Percentiles rank a stretch among this genome's conserved stretches.
Evolutionary conservation across 1,140 invertebrate genomes (phyloP).

Genomic region (Orius insidiosus): DNA sequence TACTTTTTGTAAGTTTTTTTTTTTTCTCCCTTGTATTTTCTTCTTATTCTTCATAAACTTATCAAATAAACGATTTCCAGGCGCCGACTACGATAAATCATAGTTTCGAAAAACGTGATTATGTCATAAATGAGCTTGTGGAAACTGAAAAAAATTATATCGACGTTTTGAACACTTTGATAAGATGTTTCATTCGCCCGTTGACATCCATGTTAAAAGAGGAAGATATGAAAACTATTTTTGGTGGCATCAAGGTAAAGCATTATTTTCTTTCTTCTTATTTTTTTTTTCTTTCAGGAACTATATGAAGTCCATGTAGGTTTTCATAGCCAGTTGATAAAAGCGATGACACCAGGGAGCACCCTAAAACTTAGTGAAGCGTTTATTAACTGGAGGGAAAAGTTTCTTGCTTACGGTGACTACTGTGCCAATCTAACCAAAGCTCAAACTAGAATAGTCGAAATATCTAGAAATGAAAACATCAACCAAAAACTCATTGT

Average conservation of each 20-base stretch:
- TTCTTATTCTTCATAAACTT: background rate
- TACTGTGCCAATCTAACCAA: conserved; percentile 84
- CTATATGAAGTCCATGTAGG: conserved; percentile 70
- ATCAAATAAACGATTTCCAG: conserved; percentile 23
- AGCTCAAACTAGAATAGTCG: conserved; percentile 60
- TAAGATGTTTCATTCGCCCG: conserved; percentile 61
- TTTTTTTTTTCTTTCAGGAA: conserved; percentile 35
- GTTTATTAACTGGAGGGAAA: conserved; percentile 78
- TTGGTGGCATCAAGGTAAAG: conserved; percentile 72
- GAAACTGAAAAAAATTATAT: conserved; percentile 96
- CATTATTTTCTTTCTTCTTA: no score
- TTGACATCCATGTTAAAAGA: conserved; percentile 49
- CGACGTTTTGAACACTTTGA: conserved; percentile 77
- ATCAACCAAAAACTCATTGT: conserved; percentile 38
- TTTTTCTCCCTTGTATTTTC: background rate
- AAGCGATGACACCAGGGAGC: conserved; percentile 37
- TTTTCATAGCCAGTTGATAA: conserved; percentile 60
- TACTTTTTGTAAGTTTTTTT: conserved; percentile 11
- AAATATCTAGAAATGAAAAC: conserved; percentile 44
- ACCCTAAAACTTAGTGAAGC: conserved; percentile 43
- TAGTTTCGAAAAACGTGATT: conserved; percentile 68
- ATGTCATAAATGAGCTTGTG: conserved; percentile 85
- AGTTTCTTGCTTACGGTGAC: conserved; percentile 83
- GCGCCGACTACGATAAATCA: conserved; percentile 31
- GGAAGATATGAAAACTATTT: conserved; percentile 64